Conservation (phyloP, 2,797 vertebrate genomes). For the Gallinago solitaria region DNA sequence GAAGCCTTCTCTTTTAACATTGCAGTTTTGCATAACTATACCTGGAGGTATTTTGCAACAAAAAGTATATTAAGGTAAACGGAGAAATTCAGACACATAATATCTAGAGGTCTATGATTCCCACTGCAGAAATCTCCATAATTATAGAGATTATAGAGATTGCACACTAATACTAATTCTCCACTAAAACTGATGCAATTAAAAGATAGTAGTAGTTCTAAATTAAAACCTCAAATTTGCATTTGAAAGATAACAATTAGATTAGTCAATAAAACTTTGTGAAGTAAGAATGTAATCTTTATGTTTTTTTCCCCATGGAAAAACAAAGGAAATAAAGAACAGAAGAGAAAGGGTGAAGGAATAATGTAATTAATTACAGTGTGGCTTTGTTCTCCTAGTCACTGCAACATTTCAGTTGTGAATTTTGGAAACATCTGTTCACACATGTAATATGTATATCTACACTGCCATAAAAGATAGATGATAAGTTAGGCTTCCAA, state of each 20-base stretch:
- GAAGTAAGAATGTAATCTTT: conserved; percentile 66
- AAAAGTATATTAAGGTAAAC: conserved; percentile 32
- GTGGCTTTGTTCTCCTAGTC: neutral
- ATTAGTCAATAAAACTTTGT: conserved; percentile 73
- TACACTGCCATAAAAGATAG: conserved; percentile 26
- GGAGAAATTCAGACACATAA: conserved; percentile 47
- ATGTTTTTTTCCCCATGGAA: conserved; percentile 1
- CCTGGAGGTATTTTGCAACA: conserved; percentile 43
- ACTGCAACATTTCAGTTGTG: neutral
- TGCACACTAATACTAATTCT: conserved; percentile 74
- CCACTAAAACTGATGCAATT: conserved; percentile 75
- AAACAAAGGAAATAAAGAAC: conserved; percentile 44
- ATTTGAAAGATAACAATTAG: conserved; percentile 76
- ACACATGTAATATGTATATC: conserved; percentile 50
- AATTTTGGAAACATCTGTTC: conserved; percentile 44
- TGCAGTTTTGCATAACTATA: conserved; percentile 8
- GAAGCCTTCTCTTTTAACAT: neutral
- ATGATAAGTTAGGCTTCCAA: conserved; percentile 13
- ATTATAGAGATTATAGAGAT: conserved; percentile 73
- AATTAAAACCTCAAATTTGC: conserved; percentile 75
- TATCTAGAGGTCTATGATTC: conserved; percentile 61
- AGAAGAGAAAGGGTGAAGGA: neutral
- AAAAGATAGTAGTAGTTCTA: conserved; percentile 73
- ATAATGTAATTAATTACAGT: neutral
- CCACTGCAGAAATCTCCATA: conserved; percentile 71